A percentile compares a stretch with the other conserved stretches of the same genome.
phyloP scores from a whole-genome alignment of 1,140 invertebrate species.

The Hesperophylax magnus region DNA sequence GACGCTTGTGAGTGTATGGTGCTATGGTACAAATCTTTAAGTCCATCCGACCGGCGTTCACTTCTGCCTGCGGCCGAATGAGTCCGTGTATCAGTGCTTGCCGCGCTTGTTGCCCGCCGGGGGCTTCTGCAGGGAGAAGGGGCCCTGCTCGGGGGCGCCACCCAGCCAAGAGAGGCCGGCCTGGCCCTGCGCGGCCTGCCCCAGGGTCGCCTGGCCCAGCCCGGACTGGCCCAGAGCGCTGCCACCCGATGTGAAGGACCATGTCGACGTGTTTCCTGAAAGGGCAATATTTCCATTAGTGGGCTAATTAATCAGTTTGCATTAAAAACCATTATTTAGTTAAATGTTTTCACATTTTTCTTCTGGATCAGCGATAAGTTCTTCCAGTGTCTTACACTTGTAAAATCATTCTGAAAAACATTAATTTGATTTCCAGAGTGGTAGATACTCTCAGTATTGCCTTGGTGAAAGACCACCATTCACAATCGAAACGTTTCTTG shows the following conservation, averaged over 20 bases:
- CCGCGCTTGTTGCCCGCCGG: slow-evolving; percentile 79
- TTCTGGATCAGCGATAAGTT: too few species aligned
- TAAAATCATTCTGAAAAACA: too few species aligned
- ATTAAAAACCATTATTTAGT: too few species aligned
- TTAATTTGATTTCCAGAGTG: too few species aligned
- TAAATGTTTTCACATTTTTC: too few species aligned
- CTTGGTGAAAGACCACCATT: too few species aligned
- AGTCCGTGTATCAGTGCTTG: slow-evolving; percentile 72
- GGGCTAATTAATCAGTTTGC: too few species aligned
- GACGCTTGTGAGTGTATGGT: too few species aligned
- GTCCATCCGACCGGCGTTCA: slow-evolving; percentile 25
- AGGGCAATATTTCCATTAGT: neutral
- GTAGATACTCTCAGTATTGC: too few species aligned
- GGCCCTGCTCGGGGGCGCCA: slow-evolving; percentile 48
- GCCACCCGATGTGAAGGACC: slow-evolving; percentile 38
- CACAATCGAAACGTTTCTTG: too few species aligned
- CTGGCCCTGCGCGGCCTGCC: slow-evolving; percentile 46
- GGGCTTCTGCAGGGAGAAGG: slow-evolving; percentile 81
- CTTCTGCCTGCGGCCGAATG: slow-evolving; percentile 47
- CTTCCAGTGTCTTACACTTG: too few species aligned
- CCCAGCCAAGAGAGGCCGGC: slow-evolving; percentile 38
- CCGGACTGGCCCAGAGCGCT: neutral
- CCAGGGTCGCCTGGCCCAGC: slow-evolving; percentile 45
- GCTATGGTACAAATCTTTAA: too few species aligned
- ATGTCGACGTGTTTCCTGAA: slow-evolving; percentile 48